Conservation (phyloP, 2,888 invertebrate species). For the Bombyx huttoni region DNA sequence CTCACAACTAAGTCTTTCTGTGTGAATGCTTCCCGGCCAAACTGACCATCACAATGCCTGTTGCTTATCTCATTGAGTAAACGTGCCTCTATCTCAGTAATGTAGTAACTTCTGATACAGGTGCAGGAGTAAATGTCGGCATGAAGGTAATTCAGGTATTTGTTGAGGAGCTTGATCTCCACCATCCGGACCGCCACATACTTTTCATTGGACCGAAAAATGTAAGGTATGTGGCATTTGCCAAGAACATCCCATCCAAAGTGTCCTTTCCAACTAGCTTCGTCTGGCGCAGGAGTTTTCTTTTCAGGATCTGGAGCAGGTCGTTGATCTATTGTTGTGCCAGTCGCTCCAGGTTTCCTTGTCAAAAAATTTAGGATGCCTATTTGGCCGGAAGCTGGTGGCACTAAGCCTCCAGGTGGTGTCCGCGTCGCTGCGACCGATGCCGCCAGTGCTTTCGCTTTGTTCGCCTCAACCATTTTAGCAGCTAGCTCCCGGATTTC, state of each 20-base stretch:
- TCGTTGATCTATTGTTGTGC: conserved; percentile 28
- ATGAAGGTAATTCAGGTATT: conserved; percentile 90
- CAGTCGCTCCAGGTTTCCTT: conserved; percentile 47
- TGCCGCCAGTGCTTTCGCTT: conserved; percentile 72
- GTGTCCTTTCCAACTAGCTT: conserved; percentile 83
- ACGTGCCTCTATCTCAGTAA: conserved; percentile 91
- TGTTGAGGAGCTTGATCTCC: conserved; percentile 90
- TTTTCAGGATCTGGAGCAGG: conserved; percentile 44
- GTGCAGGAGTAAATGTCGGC: conserved; percentile 93
- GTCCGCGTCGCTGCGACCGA: conserved; percentile 65
- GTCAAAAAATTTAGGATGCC: conserved; percentile 76
- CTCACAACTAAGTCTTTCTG: conserved; percentile 92
- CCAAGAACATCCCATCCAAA: conserved; percentile 95
- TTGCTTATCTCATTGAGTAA: conserved; percentile 93
- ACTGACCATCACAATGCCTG: conserved; percentile 92
- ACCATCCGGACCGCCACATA: conserved; percentile 96
- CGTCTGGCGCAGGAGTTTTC: conserved; percentile 73
- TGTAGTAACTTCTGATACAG: conserved; percentile 92
- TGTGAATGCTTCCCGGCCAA: conserved; percentile 89
- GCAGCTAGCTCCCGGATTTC: conserved; percentile 90
- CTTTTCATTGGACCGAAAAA: conserved; percentile 85
- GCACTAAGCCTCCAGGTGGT: conserved; percentile 50
- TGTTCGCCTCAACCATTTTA: conserved; percentile 88
- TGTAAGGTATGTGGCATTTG: conserved; percentile 89
- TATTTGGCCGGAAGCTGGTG: conserved; percentile 57